A percentile compares a stretch with the other conserved stretches of the same genome.
Evolutionary conservation across 2,888 invertebrate genomes (phyloP).

Genomic region (Terebella lapidaria): DNA sequence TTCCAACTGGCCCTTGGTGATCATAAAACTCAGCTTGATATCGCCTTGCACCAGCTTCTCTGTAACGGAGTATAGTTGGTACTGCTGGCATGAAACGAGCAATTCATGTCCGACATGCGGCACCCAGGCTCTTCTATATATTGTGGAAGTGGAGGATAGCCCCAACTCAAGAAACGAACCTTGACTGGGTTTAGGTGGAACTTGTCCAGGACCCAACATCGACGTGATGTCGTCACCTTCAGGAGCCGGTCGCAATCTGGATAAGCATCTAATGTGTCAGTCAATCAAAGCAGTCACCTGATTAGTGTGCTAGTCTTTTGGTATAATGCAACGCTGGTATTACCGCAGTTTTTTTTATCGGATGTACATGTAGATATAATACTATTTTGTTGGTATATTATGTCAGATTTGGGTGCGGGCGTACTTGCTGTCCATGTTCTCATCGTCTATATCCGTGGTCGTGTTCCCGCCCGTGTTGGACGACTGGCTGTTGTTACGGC

Average conservation of each 20-base stretch:
- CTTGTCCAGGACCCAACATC: conserved; percentile 41
- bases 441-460: neutral
- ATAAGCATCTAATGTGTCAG: too few relatives aligned
- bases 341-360: neutral
- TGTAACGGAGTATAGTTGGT: neutral
- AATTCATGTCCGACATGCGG: too few relatives aligned
- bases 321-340: too few relatives aligned
- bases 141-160: too few relatives aligned
- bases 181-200: conserved; percentile 39
- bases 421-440: neutral
- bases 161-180: conserved; percentile 31
- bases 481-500: neutral
- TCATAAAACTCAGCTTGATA: conserved; percentile 79
- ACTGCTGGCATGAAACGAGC: too few relatives aligned
- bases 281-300: neutral
- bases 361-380: too few relatives aligned
- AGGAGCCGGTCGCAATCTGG: conserved; percentile 28
- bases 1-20: conserved; percentile 86
- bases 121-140: too few relatives aligned
- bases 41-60: conserved; percentile 58
- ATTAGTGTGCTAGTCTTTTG: too few relatives aligned
- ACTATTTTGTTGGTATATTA: too few relatives aligned
- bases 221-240: conserved; percentile 43
- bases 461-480: neutral
- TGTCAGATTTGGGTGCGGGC: too few relatives aligned